Conservation (phyloP, 2,797 vertebrate species). For the Malacoctenus gilli region DNA sequence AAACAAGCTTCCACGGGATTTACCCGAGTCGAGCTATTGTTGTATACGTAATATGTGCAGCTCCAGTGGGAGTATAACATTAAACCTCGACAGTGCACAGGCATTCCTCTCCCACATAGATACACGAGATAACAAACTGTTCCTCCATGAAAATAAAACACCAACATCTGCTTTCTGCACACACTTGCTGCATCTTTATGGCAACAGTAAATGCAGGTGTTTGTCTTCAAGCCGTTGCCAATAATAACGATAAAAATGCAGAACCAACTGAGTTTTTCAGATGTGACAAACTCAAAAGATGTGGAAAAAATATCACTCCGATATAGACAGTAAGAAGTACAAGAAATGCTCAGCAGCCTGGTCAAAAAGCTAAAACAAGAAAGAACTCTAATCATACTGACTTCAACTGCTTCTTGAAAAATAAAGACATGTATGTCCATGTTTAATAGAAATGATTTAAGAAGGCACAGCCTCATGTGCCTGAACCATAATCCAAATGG, state of each 20-base stretch:
- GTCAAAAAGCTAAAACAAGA: no score
- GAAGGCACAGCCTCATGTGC: not conserved
- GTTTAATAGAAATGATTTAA: not conserved
- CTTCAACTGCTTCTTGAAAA: no score
- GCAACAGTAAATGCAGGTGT: slow-evolving; percentile 42
- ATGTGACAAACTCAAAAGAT: slow-evolving; percentile 23
- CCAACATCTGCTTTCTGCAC: slow-evolving; percentile 42
- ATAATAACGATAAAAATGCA: slow-evolving; percentile 24
- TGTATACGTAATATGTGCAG: slow-evolving; percentile 33
- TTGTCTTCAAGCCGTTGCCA: slow-evolving; percentile 34
- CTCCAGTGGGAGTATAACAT: slow-evolving; percentile 35
- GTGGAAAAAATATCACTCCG: no score
- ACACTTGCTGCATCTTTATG: slow-evolving; percentile 35
- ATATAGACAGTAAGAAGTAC: no score
- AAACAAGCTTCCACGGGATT: slow-evolving; percentile 21
- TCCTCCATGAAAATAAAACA: slow-evolving; percentile 29
- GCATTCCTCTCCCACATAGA: slow-evolving; percentile 40
- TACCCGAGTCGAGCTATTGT: slow-evolving; percentile 10
- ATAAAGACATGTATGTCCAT: no score
- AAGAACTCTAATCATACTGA: no score
- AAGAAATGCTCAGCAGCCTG: no score
- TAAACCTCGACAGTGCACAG: slow-evolving; percentile 33
- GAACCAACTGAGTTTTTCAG: slow-evolving; percentile 14
- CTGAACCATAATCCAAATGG: not conserved
- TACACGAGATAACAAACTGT: slow-evolving; percentile 43